A percentile compares a stretch with the other conserved stretches of the same genome.
Evolutionary conservation across 1,140 invertebrate species (phyloP).

Genomic region (Aphaenogaster ashmeadi): DNA sequence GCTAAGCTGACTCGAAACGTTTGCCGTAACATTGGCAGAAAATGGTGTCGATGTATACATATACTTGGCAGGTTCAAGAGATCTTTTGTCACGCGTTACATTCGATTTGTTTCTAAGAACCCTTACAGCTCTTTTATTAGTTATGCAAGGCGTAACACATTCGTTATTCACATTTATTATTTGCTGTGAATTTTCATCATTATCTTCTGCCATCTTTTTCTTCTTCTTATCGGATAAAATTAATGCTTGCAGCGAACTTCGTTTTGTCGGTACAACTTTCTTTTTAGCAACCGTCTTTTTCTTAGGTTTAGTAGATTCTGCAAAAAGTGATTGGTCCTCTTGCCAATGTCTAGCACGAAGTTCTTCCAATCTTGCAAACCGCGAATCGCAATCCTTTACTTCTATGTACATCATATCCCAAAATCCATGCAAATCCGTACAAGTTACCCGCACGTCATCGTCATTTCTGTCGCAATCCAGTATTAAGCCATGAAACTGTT

Average conservation of each 20-base stretch:
- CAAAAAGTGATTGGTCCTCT: conserved; percentile 82
- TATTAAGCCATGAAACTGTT: conserved; percentile 90
- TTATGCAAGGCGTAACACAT: neutral
- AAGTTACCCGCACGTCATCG: conserved; percentile 88
- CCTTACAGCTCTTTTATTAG: neutral
- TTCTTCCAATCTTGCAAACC: conserved; percentile 87
- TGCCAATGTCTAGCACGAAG: conserved; percentile 87
- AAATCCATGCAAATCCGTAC: conserved; percentile 91
- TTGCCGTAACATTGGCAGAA: too few species aligned
- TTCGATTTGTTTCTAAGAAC: neutral
- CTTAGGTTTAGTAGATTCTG: conserved; percentile 86
- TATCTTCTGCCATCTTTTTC: conserved; percentile 44
- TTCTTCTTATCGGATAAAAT: conserved; percentile 78
- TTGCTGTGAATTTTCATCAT: neutral
- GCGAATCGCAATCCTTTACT: conserved; percentile 88
- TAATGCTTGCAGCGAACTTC: conserved; percentile 74
- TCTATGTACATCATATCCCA: conserved; percentile 92
- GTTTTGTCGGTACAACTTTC: conserved; percentile 37
- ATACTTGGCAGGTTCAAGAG: neutral
- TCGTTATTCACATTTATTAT: neutral
- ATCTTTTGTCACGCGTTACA: neutral
- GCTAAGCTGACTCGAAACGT: neutral
- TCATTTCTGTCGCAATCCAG: conserved; percentile 88
- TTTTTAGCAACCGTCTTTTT: conserved; percentile 56
- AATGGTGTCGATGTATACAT: conserved; percentile 22